Conservation (phyloP, 2,113 vertebrate genomes). For the Ploceus nigricollis region DNA sequence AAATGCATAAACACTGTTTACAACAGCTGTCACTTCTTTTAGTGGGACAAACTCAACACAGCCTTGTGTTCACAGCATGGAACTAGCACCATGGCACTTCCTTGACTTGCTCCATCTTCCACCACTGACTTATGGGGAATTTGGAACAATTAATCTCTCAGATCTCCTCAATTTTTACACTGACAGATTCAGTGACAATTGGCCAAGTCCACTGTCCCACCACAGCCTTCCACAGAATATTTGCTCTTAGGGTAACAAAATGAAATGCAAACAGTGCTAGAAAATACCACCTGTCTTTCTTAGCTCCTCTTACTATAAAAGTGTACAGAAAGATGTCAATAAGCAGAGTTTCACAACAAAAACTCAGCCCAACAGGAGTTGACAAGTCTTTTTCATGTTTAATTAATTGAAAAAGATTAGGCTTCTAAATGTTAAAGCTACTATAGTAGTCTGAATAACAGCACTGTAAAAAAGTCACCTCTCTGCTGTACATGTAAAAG, state of each 20-base stretch:
- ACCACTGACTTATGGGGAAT: neutral
- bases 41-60: neutral
- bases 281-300: neutral
- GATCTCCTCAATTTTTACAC: neutral
- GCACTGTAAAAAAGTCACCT: neutral
- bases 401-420: neutral
- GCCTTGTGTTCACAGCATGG: neutral
- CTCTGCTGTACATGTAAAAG: fast-evolving
- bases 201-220: neutral
- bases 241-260: neutral
- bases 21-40: neutral
- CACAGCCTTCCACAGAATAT: neutral
- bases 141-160: neutral
- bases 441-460: neutral
- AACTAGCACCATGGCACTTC: neutral
- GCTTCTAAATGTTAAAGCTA: neutral
- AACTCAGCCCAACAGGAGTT: neutral
- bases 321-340: neutral
- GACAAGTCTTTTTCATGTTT: neutral
- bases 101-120: neutral
- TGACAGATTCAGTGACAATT: neutral
- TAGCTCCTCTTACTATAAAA: neutral
- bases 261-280: neutral
- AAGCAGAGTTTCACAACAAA: neutral
- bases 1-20: neutral